Evolutionary conservation across 2,888 invertebrate species (phyloP).

Genomic region (Callimorpha dominula): DNA sequence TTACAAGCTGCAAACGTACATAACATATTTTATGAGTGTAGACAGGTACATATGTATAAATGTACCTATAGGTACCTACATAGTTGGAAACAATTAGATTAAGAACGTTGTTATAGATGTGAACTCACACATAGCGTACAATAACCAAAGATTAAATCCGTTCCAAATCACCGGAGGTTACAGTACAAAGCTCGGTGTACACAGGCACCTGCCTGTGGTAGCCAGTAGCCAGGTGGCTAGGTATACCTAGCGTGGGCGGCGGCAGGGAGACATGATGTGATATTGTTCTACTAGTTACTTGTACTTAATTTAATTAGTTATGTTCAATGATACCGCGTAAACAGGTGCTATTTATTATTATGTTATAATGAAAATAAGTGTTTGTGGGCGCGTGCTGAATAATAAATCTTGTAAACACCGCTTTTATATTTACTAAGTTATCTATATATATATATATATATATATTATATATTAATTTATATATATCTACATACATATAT

Average conservation of each 20-base stretch:
- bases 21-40: not conserved
- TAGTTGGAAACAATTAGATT: not conserved
- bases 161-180: conserved; percentile 47
- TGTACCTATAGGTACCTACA: not conserved
- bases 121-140: conserved; percentile 22
- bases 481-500: not conserved
- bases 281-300: conserved; percentile 29
- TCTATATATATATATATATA: too few relatives aligned
- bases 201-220: not conserved
- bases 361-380: not conserved
- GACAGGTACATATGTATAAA: not conserved
- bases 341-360: conserved; percentile 22
- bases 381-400: conserved; percentile 2
- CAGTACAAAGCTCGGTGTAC: conserved; percentile 45
- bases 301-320: conserved; percentile 19
- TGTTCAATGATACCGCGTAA: conserved; percentile 6
- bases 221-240: not conserved
- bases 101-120: conserved; percentile 7
- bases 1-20: conserved; percentile 8
- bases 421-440: too few relatives aligned
- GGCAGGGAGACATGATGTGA: conserved; percentile 4
- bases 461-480: too few relatives aligned
- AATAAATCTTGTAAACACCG: not conserved
- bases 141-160: conserved; percentile 53
- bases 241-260: too few relatives aligned